These are phyloP conservation scores for Bovichtus variegatus DNA, from an alignment of 2,797 vertebrate genomes.

Conservation along the genomic window DNA sequence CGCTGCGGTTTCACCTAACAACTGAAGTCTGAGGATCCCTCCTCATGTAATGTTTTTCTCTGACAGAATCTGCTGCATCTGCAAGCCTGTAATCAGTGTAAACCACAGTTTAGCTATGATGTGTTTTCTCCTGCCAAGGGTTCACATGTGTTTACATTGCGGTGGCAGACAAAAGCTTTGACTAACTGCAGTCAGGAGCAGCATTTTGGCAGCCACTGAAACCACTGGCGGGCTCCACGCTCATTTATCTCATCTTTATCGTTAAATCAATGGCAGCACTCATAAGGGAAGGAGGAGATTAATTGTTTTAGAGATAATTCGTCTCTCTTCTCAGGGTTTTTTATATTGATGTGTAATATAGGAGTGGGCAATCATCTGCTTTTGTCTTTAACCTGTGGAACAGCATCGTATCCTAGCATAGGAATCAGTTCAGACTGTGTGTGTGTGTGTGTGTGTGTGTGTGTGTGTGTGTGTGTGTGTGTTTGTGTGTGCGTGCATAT, in stretches of 20 bases:
- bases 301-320: conserved; percentile 90
- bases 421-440: conserved; percentile 1
- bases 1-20: conserved; percentile 76
- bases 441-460: background rate
- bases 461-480: background rate
- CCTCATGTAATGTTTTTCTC: conserved; percentile 68
- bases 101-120: conserved; percentile 75
- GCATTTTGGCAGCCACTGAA: conserved; percentile 87
- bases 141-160: conserved; percentile 80
- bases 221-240: conserved; percentile 84
- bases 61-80: conserved; percentile 76
- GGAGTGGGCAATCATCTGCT: conserved; percentile 30
- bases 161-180: conserved; percentile 73
- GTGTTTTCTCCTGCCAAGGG: conserved; percentile 76
- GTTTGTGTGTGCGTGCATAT: conserved; percentile 33
- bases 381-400: conserved; percentile 60
- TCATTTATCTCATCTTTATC: conserved; percentile 94
- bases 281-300: conserved; percentile 84
- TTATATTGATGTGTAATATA: conserved; percentile 57
- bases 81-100: conserved; percentile 78
- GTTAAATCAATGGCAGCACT: conserved; percentile 88
- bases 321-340: conserved; percentile 73
- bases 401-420: conserved; percentile 23
- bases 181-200: conserved; percentile 68
- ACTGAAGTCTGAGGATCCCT: conserved; percentile 63